Percentiles rank a stretch among this genome's conserved stretches.
Evolutionary conservation across 2,888 invertebrate genomes (phyloP).

Genomic region (Onthophagus sagittarius): DNA sequence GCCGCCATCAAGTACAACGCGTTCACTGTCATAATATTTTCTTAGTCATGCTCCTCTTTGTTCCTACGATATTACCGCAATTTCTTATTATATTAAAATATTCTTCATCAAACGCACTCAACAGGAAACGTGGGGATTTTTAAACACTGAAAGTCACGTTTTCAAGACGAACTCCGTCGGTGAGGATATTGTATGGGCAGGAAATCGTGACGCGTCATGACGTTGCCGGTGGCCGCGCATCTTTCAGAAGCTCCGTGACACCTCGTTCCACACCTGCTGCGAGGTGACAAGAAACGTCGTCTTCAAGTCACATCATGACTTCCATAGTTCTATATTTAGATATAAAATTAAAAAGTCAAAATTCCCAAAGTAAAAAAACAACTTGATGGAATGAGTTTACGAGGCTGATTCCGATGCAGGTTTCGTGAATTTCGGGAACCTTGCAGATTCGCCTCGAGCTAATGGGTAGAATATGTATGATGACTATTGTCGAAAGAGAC

Average conservation of each 20-base stretch:
- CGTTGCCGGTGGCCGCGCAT: conserved; percentile 37
- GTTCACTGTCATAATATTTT: neutral
- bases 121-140: neutral
- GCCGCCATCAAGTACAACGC: neutral
- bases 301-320: neutral
- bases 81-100: neutral
- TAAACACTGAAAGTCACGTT: neutral
- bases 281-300: conserved; percentile 41
- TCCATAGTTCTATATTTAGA: neutral
- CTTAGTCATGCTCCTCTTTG: neutral
- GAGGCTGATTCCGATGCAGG: neutral
- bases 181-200: conserved; percentile 6
- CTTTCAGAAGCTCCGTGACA: conserved; percentile 39
- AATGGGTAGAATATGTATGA: conserved; percentile 5
- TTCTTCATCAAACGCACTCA: neutral
- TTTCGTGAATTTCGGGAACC: neutral
- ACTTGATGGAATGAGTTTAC: neutral
- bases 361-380: neutral
- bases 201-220: conserved; percentile 30
- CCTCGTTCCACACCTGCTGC: conserved; percentile 40
- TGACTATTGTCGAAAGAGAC: conserved; percentile 1
- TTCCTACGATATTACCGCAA: neutral
- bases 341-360: neutral
- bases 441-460: neutral
- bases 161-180: neutral